Evolutionary conservation across 1,140 invertebrate genomes (phyloP).

Genomic region (Rhopalosiphum maidis): DNA sequence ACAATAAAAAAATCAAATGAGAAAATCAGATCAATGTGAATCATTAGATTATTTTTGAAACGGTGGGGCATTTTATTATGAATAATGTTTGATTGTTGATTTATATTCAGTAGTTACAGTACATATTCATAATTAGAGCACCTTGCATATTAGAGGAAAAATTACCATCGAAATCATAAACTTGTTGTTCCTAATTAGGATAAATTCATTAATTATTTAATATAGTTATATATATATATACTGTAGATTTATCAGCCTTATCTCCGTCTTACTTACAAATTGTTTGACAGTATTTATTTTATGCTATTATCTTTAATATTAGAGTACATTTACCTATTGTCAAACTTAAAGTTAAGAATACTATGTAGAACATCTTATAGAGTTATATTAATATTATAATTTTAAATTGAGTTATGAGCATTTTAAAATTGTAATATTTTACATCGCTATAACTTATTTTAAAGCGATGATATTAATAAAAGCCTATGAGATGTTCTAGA

Average conservation of each 20-base stretch:
- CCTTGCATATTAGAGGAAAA: neutral
- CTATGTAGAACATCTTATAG: no score
- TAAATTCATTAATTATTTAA: neutral
- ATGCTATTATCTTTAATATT: no score
- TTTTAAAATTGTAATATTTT: no score
- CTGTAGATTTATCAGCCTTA: neutral
- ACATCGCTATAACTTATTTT: no score
- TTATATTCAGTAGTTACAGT: neutral
- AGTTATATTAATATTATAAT: no score
- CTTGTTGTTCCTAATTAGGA: neutral
- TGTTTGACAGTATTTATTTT: no score
- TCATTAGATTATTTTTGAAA: neutral
- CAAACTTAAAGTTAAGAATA: no score
- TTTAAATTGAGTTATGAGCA: no score
- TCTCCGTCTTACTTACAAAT: no score
- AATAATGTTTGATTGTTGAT: neutral
- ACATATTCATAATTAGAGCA: neutral
- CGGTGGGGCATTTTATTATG: neutral
- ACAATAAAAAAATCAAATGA: neutral
- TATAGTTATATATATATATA: neutral
- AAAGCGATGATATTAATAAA: no score
- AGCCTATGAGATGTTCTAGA: no score
- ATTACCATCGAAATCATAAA: neutral
- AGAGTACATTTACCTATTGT: no score
- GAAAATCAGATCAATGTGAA: neutral